These are phyloP conservation scores for Chromis chromis DNA, from an alignment of 2,797 vertebrate genomes.

Conservation along the genomic window DNA sequence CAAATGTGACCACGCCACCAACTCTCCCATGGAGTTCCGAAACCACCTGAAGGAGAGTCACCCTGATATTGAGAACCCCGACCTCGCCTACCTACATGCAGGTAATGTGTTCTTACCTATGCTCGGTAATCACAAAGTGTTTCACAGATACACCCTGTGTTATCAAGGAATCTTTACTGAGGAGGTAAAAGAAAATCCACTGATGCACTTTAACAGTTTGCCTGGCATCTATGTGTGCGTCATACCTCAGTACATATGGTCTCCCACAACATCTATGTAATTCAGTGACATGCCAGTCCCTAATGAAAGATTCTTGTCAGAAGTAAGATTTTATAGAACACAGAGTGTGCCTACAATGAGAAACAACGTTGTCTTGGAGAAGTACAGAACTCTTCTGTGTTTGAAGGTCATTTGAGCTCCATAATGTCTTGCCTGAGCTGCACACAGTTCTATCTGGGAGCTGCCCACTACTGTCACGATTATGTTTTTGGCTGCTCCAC, in stretches of 20 bases:
- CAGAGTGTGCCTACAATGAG: conserved; percentile 1
- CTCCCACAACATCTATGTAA: not conserved
- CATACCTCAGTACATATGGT: not conserved
- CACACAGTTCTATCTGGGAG: not conserved
- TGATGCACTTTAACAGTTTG: not conserved
- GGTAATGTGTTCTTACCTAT: conserved; percentile 79
- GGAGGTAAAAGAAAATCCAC: not conserved
- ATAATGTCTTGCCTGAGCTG: not conserved
- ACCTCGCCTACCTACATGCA: conserved; percentile 96
- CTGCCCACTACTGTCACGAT: not conserved
- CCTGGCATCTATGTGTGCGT: not conserved
- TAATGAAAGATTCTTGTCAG: conserved; percentile 1
- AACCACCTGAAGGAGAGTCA: conserved; percentile 97
- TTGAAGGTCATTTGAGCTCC: not conserved
- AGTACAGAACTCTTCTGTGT: conserved; percentile 2
- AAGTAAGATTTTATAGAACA: not conserved
- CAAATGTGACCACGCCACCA: conserved; percentile 92
- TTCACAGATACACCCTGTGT: not conserved
- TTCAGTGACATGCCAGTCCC: not conserved
- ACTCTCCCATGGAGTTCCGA: conserved; percentile 95
- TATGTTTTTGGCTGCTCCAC: not conserved
- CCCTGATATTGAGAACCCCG: conserved; percentile 96
- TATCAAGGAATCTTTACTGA: too few relatives aligned
- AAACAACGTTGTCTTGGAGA: conserved; percentile 1
- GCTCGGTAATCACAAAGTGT: not conserved